Percentiles rank a stretch among this genome's conserved stretches.
phyloP scores from a whole-genome alignment of 2,113 vertebrate species.

The Marmota flaviventris region DNA sequence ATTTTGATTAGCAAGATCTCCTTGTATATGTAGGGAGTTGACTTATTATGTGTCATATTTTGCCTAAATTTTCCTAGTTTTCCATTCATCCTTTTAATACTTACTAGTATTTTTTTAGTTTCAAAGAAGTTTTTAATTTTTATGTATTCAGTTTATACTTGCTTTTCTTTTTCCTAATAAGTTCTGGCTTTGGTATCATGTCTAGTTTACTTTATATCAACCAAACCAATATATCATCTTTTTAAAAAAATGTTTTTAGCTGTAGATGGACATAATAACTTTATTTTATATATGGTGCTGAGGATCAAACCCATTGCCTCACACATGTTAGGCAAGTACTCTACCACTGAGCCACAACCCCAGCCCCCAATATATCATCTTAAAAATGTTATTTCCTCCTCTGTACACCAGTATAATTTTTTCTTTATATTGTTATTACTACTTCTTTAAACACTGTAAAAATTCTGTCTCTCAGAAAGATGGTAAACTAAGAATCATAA shows the following conservation, averaged over 20 bases:
- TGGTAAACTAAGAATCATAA: constrained; percentile 75
- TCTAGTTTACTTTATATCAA: neutral
- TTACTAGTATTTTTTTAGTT: constrained; percentile 22
- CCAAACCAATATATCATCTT: neutral
- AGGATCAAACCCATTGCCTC: too few relatives aligned
- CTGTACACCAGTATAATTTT: neutral
- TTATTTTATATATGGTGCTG: too few relatives aligned
- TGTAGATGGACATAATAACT: too few relatives aligned
- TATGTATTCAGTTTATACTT: neutral
- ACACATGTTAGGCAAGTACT: too few relatives aligned
- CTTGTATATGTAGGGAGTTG: neutral
- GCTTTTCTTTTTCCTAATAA: constrained; percentile 33
- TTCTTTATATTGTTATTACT: constrained; percentile 22
- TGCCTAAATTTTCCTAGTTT: neutral
- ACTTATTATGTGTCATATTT: neutral
- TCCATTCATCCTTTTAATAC: neutral
- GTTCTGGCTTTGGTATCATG: constrained; percentile 19
- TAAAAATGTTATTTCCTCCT: neutral
- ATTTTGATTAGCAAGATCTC: constrained; percentile 10
- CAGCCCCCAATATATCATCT: neutral
- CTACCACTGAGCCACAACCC: too few relatives aligned
- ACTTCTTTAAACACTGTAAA: neutral
- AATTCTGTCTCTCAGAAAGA: neutral
- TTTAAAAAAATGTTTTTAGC: too few relatives aligned
- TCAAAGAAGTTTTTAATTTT: neutral